These are phyloP conservation scores for Phortica variegata DNA, from an alignment of 1,140 invertebrate genomes.

Conservation along the genomic window DNA sequence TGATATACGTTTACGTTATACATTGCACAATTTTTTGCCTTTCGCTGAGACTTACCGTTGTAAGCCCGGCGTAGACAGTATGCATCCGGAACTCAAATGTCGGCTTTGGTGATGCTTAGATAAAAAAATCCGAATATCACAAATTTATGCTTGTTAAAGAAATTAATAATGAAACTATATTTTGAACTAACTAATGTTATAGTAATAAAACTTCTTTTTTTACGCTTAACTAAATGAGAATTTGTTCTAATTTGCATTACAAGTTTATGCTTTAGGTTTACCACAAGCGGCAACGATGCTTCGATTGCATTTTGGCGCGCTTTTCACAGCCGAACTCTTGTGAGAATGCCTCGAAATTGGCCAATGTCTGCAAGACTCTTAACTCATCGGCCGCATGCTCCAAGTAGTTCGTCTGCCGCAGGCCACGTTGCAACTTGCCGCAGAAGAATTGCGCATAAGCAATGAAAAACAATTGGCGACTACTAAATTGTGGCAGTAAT, in stretches of 20 bases:
- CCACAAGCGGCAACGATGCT: slow-evolving; percentile 83
- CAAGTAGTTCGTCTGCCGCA: slow-evolving; percentile 69
- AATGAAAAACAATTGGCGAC: slow-evolving; percentile 76
- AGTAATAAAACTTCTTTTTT: slow-evolving; percentile 1
- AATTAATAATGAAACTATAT: no score
- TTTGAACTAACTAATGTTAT: background rate
- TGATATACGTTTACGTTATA: slow-evolving; percentile 25
- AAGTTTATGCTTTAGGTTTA: slow-evolving; percentile 53
- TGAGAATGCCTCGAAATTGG: slow-evolving; percentile 81
- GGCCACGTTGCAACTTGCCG: slow-evolving; percentile 79
- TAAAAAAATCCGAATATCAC: background rate
- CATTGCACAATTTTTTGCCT: slow-evolving; percentile 25
- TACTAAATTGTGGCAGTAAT: slow-evolving; percentile 64
- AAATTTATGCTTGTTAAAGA: no score
- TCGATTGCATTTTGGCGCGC: slow-evolving; percentile 79
- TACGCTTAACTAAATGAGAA: background rate
- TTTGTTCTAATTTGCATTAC: background rate
- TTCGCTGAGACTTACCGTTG: slow-evolving; percentile 26
- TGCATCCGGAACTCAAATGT: slow-evolving; percentile 23
- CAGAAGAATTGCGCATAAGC: slow-evolving; percentile 88
- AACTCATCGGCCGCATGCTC: slow-evolving; percentile 83
- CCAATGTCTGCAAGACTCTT: slow-evolving; percentile 76
- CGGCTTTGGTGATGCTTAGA: slow-evolving; percentile 22
- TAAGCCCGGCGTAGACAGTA: slow-evolving; percentile 1
- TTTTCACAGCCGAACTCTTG: slow-evolving; percentile 69